These are phyloP conservation scores for Mormyrops boulengeri DNA, from an alignment of 2,797 vertebrate genomes.

Conservation along the genomic window DNA sequence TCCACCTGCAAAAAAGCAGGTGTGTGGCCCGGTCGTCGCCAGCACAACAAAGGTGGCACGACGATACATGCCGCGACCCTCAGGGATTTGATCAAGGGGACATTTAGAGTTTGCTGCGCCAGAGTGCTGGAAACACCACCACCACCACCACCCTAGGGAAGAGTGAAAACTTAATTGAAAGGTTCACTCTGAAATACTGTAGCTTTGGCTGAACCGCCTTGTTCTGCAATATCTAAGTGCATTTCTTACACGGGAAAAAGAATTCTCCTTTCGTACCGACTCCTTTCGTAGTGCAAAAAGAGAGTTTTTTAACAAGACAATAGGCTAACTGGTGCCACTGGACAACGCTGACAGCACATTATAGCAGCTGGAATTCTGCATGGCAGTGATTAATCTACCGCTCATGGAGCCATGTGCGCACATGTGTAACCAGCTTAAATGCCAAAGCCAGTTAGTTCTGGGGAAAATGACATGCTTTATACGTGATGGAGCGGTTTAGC, in stretches of 20 bases:
- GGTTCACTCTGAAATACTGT: not conserved
- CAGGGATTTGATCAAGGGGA: not conserved
- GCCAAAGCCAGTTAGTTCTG: not conserved
- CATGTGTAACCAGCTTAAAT: not conserved
- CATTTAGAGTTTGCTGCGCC: not conserved
- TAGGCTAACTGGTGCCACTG: not conserved
- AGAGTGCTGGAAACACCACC: not conserved
- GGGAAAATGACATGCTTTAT: not conserved
- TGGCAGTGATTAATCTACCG: not conserved
- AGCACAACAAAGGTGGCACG: not conserved
- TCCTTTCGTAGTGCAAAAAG: not conserved
- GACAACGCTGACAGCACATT: not conserved
- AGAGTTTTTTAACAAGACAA: not conserved
- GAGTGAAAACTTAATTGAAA: not conserved
- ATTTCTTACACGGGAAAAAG: not conserved
- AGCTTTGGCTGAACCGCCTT: not conserved
- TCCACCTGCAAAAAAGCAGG: not conserved
- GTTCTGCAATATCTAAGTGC: not conserved
- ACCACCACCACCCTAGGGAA: not conserved
- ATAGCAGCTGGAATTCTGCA: not conserved
- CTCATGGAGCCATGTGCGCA: not conserved
- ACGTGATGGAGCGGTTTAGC: not conserved
- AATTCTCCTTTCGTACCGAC: not conserved
- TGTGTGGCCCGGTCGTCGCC: not conserved
- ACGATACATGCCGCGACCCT: not conserved